Conservation (phyloP, 1,140 invertebrate genomes). For the Lethocerus indicus region DNA sequence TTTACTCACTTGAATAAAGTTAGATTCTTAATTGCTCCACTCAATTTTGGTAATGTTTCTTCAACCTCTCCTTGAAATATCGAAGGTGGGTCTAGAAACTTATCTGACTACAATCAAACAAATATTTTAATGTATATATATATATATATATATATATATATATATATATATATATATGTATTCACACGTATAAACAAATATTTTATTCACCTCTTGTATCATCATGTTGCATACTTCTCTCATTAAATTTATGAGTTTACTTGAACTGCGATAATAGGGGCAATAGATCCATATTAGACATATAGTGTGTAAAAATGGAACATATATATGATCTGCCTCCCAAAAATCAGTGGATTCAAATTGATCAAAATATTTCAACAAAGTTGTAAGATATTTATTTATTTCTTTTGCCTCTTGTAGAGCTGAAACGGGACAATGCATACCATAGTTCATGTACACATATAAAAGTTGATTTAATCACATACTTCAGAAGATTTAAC, state of each 20-base stretch:
- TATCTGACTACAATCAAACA: slow-evolving; percentile 17
- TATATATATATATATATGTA: background rate
- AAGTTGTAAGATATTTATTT: slow-evolving; percentile 39
- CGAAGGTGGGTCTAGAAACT: slow-evolving; percentile 32
- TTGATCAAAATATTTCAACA: slow-evolving; percentile 42
- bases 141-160: background rate
- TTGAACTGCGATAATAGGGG: slow-evolving; percentile 59
- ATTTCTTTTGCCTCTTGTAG: slow-evolving; percentile 44
- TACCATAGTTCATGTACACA: too few relatives aligned
- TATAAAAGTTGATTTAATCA: slow-evolving; percentile 3
- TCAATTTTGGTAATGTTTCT: slow-evolving; percentile 35
- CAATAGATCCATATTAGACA: slow-evolving; percentile 72
- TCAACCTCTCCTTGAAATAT: slow-evolving; percentile 56
- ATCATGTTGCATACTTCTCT: slow-evolving; percentile 61
- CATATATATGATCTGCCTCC: slow-evolving; percentile 38
- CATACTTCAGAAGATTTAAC: slow-evolving; percentile 7
- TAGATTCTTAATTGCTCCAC: slow-evolving; percentile 28
- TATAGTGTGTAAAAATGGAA: slow-evolving; percentile 51
- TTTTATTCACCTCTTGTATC: slow-evolving; percentile 38
- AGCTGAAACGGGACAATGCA: too few relatives aligned
- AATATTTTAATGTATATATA: slow-evolving; percentile 2
- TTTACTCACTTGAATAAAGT: slow-evolving; percentile 32
- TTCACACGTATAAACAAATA: background rate
- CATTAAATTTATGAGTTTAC: slow-evolving; percentile 50
- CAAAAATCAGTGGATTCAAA: slow-evolving; percentile 52